These are phyloP conservation scores for Sialia sialis DNA, from an alignment of 2,113 vertebrate genomes.

Conservation along the genomic window DNA sequence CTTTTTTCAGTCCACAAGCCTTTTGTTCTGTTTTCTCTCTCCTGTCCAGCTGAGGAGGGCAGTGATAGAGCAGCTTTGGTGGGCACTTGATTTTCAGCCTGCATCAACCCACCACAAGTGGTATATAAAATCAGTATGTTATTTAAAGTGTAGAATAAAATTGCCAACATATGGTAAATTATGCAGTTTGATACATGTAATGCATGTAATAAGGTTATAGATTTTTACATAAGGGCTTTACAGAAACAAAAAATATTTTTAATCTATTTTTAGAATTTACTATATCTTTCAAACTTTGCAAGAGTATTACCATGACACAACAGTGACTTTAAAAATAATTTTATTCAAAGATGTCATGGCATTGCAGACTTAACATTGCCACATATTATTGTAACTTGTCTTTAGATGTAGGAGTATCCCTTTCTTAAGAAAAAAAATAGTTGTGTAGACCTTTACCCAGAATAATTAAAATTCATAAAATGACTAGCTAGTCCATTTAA, in stretches of 20 bases:
- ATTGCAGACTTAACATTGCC: neutral
- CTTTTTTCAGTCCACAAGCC: accelerated
- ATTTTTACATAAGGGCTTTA: neutral
- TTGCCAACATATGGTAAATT: conserved; percentile 26
- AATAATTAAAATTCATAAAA: neutral
- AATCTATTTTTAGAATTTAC: neutral
- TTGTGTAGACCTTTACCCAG: neutral
- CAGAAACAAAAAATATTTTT: conserved; percentile 32
- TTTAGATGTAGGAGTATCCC: neutral
- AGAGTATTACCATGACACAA: neutral
- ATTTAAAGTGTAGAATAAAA: conserved; percentile 51
- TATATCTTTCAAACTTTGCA: conserved; percentile 28
- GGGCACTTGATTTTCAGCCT: neutral
- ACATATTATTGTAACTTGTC: neutral
- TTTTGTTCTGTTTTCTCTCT: accelerated
- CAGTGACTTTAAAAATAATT: neutral
- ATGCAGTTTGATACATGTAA: neutral
- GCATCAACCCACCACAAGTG: neutral
- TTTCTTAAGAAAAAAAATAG: neutral
- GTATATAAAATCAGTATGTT: neutral
- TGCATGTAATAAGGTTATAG: conserved; percentile 11
- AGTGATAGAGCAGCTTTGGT: neutral
- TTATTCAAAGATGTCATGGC: neutral
- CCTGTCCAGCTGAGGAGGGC: neutral
- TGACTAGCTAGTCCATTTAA: neutral